Base-by-base conservation (phyloP, 2,888 invertebrate species). In the Pyrrhosoma nymphula region DNA sequence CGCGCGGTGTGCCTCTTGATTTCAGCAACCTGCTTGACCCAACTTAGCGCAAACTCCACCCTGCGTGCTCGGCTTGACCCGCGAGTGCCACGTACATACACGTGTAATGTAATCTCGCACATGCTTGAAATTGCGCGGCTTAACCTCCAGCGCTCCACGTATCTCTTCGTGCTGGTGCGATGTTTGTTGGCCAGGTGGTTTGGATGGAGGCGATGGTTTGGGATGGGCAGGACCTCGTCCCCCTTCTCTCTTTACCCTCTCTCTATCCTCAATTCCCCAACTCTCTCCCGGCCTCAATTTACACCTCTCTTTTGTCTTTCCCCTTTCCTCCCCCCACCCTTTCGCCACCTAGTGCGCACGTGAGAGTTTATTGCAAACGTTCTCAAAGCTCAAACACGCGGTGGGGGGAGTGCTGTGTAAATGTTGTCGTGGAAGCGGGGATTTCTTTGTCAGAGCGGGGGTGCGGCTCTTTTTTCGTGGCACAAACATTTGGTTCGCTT, bases 361-460 rank as follows among this genome's bases (percentile, higher is more conserved):
- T 30, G 82, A 35, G 82, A 82, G 30, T 30, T 82, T 35, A 82
- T 82, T 82, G 82, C 82, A 82, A 82, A 82, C 35, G 82, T 35
- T 82, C 60, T 60, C 20, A n/a, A 35, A 30, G 82, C 82, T 35
- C 30, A 30, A 82, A 35, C 30, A 82, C 82, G 82, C 20, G 18
- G 82, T 14, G 35, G 82, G 82, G 82, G 82, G 30, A 35, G 35
- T 82, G 82, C 16, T 82, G 82, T 35, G 82, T 82, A 82, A 82
- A 82, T 82, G 82, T 82, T 82, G 82, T 82, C 82, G 82, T 35
- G 82, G 82, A 82, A 82, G 82, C 82, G 14, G 82, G 82, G 30
- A 82, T 82, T 82, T 82, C 82, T 82, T 82, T 82, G 82, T 82
- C 35, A 18, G 35, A 82, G 35, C 2, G 47, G 35, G 30, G 82